Base-by-base conservation (phyloP, 2,888 invertebrate genomes). In the Choreutis nemorana region DNA sequence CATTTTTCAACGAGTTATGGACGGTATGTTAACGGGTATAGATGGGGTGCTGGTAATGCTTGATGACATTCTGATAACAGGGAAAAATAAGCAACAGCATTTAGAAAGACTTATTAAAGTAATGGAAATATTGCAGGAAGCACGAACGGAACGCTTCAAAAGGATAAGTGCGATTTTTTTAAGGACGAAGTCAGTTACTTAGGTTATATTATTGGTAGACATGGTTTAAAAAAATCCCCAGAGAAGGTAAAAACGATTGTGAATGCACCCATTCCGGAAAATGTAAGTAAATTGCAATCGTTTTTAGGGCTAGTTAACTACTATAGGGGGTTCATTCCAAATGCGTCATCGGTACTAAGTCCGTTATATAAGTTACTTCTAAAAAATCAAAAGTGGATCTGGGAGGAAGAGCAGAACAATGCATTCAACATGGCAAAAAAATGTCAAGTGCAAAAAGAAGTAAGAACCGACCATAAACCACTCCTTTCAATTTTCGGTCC, bases 381-480 rank as follows among this genome's bases (percentile, higher is more conserved):
- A 14, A 32, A 23, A 10, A 14, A 12, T 15, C 11, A 5, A 2
- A 35, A 37, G 29, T 36, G 34, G 31, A 15, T 22, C n/a, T 39
- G 40, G 40, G 20, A 15, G n/a, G 10, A 12, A 3, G 10, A 25
- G 14, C 35, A 41, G 1, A 20, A 37, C 10, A 14, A 28, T 1
- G 41, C 37, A 5, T 40, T 45, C 25, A n/a, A 14, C 2, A 26
- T 28, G 14, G 41, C 37, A 28, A 35, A 41, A 32, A 32, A 31
- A 11, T 23, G 31, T 2, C 25, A 23, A 14, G 22, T 28, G 8
- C 33, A 33, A 16, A 33, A 37, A 25, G 38, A 36, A 11, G 38
- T 45, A 12, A 29, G 40, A 27, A 40, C 40, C 2, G 40, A 41
- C 26, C 40, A 41, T 26, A 30, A 28, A n/a, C 33, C 35, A 2